phyloP scores from a whole-genome alignment of 2,113 vertebrate genomes.

The Rhinolophus ferrumequinum region DNA sequence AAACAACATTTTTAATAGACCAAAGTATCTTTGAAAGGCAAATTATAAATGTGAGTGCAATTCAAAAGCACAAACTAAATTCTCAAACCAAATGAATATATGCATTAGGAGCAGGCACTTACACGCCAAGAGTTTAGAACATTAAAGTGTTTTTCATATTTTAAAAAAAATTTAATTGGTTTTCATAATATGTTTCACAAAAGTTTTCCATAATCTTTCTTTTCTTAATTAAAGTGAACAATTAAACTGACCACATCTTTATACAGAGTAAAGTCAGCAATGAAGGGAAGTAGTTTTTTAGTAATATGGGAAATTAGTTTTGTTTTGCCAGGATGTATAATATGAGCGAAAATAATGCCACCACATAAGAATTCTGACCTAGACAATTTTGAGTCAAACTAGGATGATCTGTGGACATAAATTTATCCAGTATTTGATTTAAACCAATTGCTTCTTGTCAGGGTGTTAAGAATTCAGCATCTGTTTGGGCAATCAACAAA shows the following conservation, averaged over 20 bases:
- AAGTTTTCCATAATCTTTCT: constrained; percentile 27
- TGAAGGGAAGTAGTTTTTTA: not conserved
- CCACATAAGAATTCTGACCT: not conserved
- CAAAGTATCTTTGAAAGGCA: constrained; percentile 20
- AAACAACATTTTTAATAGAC: constrained; percentile 38
- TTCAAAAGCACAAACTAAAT: not conserved
- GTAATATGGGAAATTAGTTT: not conserved
- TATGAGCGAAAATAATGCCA: not conserved
- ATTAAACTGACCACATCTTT: constrained; percentile 13
- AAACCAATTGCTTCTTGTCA: not conserved
- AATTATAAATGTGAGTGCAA: not conserved
- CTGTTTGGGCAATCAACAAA: not conserved
- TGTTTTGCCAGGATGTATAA: not conserved
- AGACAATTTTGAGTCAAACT: not conserved
- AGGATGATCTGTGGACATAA: not conserved
- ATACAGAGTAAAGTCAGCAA: not conserved
- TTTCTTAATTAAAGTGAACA: not conserved
- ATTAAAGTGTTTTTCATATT: constrained; percentile 23
- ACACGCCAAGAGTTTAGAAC: not conserved
- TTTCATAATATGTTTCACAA: constrained; percentile 34
- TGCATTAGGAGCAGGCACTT: not conserved
- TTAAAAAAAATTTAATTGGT: constrained; percentile 7
- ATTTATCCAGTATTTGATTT: not conserved
- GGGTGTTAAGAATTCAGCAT: not conserved
- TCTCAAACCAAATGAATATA: not conserved